A percentile compares a stretch with the other conserved stretches of the same genome.
These are phyloP conservation scores for Hypanus sabinus DNA, from an alignment of 2,113 vertebrate genomes.

Conservation along the genomic window DNA sequence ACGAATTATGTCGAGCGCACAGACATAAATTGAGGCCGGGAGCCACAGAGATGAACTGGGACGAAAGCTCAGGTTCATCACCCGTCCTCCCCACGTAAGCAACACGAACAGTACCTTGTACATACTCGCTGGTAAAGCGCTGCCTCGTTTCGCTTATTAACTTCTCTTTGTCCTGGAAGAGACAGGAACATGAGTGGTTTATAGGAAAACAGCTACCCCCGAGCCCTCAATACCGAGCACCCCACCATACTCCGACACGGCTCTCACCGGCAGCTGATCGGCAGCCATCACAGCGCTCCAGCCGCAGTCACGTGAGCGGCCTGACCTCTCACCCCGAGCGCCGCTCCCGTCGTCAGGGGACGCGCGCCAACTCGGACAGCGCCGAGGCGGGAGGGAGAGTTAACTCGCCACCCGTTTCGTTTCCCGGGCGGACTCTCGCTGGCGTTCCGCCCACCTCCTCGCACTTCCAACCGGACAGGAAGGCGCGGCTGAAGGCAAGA, in stretches of 20 bases:
- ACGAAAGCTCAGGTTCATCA: not conserved
- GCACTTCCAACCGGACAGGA: fast-evolving
- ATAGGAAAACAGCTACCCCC: no score
- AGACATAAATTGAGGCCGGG: not conserved
- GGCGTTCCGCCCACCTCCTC: fast-evolving
- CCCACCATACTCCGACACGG: not conserved
- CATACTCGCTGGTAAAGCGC: slow-evolving; percentile 74
- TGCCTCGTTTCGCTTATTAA: slow-evolving; percentile 71
- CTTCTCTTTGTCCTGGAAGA: slow-evolving; percentile 61
- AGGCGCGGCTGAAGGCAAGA: fast-evolving
- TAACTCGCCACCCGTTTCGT: no score
- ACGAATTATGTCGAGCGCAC: not conserved
- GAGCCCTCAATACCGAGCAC: fast-evolving
- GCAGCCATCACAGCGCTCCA: not conserved
- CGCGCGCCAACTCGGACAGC: no score
- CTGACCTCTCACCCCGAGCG: not conserved
- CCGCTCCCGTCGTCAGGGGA: no score
- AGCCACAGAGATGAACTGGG: not conserved
- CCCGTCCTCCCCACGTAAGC: not conserved
- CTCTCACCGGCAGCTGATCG: not conserved
- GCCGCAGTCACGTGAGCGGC: not conserved
- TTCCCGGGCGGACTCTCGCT: no score
- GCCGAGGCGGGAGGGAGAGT: not conserved
- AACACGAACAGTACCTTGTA: slow-evolving; percentile 62
- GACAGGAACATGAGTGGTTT: slow-evolving; percentile 26